Evolutionary conservation across 2,888 invertebrate species (phyloP).

Genomic region (Limnephilus marmoratus): DNA sequence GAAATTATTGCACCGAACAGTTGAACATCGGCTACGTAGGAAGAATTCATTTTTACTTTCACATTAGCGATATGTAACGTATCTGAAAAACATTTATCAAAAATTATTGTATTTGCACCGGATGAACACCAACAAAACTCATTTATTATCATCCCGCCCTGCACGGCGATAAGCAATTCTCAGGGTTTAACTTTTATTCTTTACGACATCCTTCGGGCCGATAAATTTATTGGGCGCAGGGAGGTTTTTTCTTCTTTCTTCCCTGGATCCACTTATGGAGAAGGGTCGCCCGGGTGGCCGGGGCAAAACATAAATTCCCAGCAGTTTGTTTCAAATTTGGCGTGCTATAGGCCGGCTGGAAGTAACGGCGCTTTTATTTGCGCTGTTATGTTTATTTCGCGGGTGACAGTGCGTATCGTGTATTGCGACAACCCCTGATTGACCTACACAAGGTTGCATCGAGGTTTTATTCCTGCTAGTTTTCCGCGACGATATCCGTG

Average conservation of each 20-base stretch:
- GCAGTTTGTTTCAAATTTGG: constrained; percentile 56
- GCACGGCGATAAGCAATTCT: constrained; percentile 31
- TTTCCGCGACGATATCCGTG: neutral
- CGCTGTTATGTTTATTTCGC: neutral
- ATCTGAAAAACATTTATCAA: neutral
- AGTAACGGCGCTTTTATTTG: constrained; percentile 7
- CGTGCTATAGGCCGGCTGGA: constrained; percentile 20
- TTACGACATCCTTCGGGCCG: constrained; percentile 39
- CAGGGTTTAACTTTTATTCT: constrained; percentile 38
- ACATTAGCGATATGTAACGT: neutral
- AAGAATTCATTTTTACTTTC: neutral
- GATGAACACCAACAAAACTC: neutral
- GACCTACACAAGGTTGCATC: neutral
- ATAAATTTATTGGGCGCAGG: constrained; percentile 52
- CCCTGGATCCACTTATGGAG: constrained; percentile 38
- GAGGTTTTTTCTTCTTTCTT: constrained; percentile 36
- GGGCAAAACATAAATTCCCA: constrained; percentile 46
- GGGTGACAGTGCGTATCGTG: constrained; percentile 23
- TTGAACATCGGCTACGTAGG: neutral
- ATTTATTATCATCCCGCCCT: constrained; percentile 12
- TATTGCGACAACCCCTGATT: constrained; percentile 6
- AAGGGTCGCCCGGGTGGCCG: constrained; percentile 34
- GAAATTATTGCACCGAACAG: neutral
- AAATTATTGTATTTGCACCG: neutral
- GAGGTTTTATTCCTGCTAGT: neutral